Percentiles rank a stretch among this genome's conserved stretches.
Conservation (phyloP, 2,113 vertebrate genomes). For the Puffinus mauretanicus region DNA sequence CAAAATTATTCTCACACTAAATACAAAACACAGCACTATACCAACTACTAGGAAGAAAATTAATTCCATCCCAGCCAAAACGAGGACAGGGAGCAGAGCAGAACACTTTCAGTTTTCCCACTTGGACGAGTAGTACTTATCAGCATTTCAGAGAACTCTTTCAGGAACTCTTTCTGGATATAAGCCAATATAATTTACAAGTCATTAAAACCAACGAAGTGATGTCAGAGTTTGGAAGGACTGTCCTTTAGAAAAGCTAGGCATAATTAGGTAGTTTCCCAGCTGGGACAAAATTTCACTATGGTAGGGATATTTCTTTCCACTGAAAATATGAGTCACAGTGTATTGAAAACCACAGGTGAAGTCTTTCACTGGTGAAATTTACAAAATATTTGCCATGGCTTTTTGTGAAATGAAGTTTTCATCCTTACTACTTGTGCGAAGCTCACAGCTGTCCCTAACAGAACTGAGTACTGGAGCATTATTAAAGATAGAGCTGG, state of each 20-base stretch:
- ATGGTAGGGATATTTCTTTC: neutral
- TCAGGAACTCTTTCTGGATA: neutral
- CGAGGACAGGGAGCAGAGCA: neutral
- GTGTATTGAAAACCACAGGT: neutral
- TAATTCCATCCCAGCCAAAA: too few species aligned
- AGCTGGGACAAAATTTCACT: neutral
- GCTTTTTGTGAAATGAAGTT: neutral
- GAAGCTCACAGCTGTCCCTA: neutral
- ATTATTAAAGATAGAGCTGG: neutral
- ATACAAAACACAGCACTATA: too few species aligned
- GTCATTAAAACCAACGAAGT: neutral
- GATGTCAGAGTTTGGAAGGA: neutral
- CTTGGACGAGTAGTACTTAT: neutral
- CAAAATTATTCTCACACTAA: too few species aligned
- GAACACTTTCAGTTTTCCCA: neutral
- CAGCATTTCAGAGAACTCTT: neutral
- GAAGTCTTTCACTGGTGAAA: neutral
- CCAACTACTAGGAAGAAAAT: too few species aligned
- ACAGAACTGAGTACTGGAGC: neutral
- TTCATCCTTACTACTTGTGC: neutral
- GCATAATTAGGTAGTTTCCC: neutral
- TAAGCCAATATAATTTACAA: neutral
- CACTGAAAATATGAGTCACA: neutral
- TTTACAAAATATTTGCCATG: neutral
- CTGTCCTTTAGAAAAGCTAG: neutral